Base-by-base conservation (phyloP, 2,113 vertebrate species). In the Entosphenus tridentatus region DNA sequence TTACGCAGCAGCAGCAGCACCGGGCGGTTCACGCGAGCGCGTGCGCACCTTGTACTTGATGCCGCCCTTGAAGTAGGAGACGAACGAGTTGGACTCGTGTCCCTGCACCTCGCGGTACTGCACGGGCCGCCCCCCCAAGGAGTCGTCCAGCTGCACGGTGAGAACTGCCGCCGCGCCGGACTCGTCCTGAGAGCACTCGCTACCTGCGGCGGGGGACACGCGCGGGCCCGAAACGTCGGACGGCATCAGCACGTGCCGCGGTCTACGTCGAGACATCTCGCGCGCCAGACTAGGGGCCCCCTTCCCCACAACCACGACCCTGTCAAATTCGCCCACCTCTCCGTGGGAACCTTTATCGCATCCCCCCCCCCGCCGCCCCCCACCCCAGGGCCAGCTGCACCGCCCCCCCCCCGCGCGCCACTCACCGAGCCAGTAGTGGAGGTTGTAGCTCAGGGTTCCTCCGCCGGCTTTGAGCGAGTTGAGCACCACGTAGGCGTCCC, bases 51-150 rank as follows among this genome's bases (percentile, higher is more conserved):
- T 91, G 80, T 98, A 98, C 73, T 87, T 92, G 76, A 98, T 76
- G 74, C 87, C 90, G 1, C 87, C 83, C 75, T 96, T 98, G 82
- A 98, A 98, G 80, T 96, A 96, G 8, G 90, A 88, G 4, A 89
- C 78, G 75, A 96, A 96, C 13, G 83, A 80, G 71, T 84, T 75
- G 6, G 90, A 96, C 76, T 98, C 93, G 0, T 86, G 75, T 56
- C 86, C 86, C 76, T 98, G 91, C 70, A 87, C 85, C 74, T 96
- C 93, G 0, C 93, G 85, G 74, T 91, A 85, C 81, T 98, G 93
- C 74, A 96, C 81, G 1, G 91, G 87, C 72, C 79, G 84, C 3
- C 93, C 93, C 0, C 86, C 83, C 18, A 98, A 86, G 78, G 86
- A 80, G 71, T 98, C 93, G 0, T 98, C 93, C 85, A 98, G 80